A percentile compares a stretch with the other conserved stretches of the same genome.
These are phyloP conservation scores for Anableps anableps DNA, from an alignment of 2,797 vertebrate species.

Conservation along the genomic window DNA sequence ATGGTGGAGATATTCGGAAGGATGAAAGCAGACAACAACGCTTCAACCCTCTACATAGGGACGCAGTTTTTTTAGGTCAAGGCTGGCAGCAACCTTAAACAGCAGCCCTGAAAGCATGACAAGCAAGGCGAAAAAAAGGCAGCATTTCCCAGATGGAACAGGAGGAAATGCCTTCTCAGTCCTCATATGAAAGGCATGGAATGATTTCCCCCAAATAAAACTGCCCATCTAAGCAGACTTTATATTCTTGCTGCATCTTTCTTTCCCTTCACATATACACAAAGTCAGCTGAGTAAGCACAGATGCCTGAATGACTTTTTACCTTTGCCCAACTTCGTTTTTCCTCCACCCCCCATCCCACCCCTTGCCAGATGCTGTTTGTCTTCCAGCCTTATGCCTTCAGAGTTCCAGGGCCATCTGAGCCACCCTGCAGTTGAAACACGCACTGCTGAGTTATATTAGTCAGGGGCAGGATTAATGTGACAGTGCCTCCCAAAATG, in stretches of 20 bases:
- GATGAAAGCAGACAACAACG: constrained; percentile 51
- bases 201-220: constrained; percentile 71
- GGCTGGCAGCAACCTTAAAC: constrained; percentile 66
- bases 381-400: constrained; percentile 59
- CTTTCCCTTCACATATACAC: constrained; percentile 33
- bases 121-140: constrained; percentile 54
- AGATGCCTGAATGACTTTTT: constrained; percentile 71
- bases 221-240: constrained; percentile 66
- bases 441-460: constrained; percentile 54
- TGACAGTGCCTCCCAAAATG: constrained; percentile 66
- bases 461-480: constrained; percentile 63
- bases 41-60: constrained; percentile 49
- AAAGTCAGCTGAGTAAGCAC: constrained; percentile 75
- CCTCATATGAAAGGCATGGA: constrained; percentile 60
- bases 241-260: constrained; percentile 61
- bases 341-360: constrained; percentile 29
- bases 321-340: constrained; percentile 63
- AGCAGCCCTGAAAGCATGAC: constrained; percentile 56
- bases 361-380: constrained; percentile 70
- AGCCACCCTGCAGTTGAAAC: constrained; percentile 52
- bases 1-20: constrained; percentile 54
- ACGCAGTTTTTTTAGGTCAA: constrained; percentile 66
- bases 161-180: constrained; percentile 59
- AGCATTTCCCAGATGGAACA: constrained; percentile 59
- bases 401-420: constrained; percentile 53